Evolutionary conservation across 2,797 vertebrate genomes (phyloP).

Genomic region (Calcarius lapponicus): DNA sequence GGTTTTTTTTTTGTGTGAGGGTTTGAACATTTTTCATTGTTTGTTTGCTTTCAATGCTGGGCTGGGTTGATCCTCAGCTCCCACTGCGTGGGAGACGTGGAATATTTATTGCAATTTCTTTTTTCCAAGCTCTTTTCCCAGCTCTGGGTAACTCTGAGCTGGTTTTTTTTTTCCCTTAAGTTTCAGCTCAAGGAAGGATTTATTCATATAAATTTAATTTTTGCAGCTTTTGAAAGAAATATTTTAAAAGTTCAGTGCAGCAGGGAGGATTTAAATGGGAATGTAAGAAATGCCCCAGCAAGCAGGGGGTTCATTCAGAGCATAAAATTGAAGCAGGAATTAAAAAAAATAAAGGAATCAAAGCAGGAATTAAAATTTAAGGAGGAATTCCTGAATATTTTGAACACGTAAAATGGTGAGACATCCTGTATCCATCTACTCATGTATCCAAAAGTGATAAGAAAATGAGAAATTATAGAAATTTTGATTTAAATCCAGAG

Average conservation of each 20-base stretch:
- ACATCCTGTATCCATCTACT: neutral
- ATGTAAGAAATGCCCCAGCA: neutral
- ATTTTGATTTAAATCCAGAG: neutral
- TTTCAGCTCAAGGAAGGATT: constrained; percentile 25
- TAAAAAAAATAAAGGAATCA: neutral
- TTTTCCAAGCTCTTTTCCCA: neutral
- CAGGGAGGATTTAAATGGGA: neutral
- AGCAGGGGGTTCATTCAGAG: neutral
- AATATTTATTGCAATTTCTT: neutral
- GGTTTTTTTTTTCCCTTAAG: neutral
- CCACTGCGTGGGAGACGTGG: neutral
- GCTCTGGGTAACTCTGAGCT: neutral
- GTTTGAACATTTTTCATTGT: neutral
- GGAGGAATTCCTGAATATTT: neutral
- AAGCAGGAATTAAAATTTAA: neutral
- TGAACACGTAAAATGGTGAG: neutral
- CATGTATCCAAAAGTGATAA: accelerated
- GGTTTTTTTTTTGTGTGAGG: neutral
- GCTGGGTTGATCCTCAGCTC: neutral
- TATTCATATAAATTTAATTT: neutral
- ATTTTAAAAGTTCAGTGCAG: neutral
- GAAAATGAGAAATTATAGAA: neutral
- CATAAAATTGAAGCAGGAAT: neutral
- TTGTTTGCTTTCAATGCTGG: neutral
- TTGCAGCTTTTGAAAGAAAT: neutral